Percentiles rank a stretch among this genome's conserved stretches.
Conservation (phyloP, 64 coral and sea anemone species). For the Dendronephthya gigantea region DNA sequence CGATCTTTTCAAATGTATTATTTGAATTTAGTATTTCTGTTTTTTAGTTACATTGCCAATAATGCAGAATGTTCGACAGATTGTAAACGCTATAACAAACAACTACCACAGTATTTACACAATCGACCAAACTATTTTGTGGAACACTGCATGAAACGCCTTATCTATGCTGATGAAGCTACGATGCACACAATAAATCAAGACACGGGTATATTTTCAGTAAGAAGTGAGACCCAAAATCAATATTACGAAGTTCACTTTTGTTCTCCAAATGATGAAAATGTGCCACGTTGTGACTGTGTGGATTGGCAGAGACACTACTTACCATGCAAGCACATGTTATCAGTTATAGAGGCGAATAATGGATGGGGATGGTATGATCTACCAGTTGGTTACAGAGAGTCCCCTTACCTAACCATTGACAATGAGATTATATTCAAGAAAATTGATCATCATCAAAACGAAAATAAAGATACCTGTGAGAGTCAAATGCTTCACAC, state of each 20-base stretch:
- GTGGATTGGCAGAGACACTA: background rate
- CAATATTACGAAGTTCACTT: background rate
- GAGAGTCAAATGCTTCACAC: too few relatives aligned
- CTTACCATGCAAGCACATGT: constrained; percentile 4
- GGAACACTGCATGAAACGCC: background rate
- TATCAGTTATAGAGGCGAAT: background rate
- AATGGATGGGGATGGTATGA: background rate
- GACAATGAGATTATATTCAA: background rate
- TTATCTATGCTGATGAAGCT: background rate
- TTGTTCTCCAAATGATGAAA: background rate
- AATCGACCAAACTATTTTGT: background rate
- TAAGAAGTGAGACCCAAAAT: background rate
- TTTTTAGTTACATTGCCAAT: background rate
- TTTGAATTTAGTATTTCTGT: too few relatives aligned
- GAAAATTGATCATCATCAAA: background rate
- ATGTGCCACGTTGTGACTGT: background rate
- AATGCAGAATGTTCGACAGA: background rate
- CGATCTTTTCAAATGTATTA: too few relatives aligned
- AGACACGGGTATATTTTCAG: background rate
- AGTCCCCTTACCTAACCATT: background rate
- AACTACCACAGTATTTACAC: background rate
- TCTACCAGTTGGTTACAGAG: background rate
- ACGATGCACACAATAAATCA: background rate
- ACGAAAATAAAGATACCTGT: too few relatives aligned
- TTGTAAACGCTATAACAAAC: background rate